A percentile compares a stretch with the other conserved stretches of the same genome.
phyloP scores from a whole-genome alignment of 2,888 invertebrate species.

The Osmoderma eremita region DNA sequence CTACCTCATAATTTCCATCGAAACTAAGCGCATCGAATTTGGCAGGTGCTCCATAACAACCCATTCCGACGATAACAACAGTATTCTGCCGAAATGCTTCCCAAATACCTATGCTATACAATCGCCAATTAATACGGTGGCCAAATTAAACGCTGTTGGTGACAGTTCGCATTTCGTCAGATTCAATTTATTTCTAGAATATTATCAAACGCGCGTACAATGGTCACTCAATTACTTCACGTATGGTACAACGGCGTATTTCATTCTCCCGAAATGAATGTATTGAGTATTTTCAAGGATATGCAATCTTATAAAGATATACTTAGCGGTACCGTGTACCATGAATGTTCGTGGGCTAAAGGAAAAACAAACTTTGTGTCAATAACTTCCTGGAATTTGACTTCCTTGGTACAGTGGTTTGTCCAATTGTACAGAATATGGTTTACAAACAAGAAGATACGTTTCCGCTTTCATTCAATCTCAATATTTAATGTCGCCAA shows the following conservation, averaged over 20 bases:
- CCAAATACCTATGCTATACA: slow-evolving; percentile 11
- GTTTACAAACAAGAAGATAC: no score
- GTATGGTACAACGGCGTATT: background rate
- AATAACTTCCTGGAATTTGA: no score
- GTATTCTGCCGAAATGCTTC: slow-evolving; percentile 4
- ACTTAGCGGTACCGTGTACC: background rate
- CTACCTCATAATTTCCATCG: background rate
- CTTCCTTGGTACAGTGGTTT: no score
- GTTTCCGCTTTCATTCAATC: no score
- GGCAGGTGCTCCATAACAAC: slow-evolving; percentile 26
- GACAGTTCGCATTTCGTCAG: slow-evolving; percentile 16
- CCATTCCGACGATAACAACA: background rate
- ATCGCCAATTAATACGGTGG: slow-evolving; percentile 17
- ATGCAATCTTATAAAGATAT: background rate
- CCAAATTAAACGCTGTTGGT: slow-evolving; percentile 32
- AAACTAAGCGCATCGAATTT: slow-evolving; percentile 35
- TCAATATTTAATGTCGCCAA: no score
- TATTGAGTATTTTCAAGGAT: background rate
- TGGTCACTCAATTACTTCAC: slow-evolving; percentile 14
- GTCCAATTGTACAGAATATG: no score
- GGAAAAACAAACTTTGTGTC: no score
- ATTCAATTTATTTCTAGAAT: slow-evolving; percentile 21
- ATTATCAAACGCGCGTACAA: slow-evolving; percentile 4
- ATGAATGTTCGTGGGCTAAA: no score
- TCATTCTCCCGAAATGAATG: background rate